phyloP scores from a whole-genome alignment of 1,140 invertebrate species.

The Leguminivora glycinivorella region DNA sequence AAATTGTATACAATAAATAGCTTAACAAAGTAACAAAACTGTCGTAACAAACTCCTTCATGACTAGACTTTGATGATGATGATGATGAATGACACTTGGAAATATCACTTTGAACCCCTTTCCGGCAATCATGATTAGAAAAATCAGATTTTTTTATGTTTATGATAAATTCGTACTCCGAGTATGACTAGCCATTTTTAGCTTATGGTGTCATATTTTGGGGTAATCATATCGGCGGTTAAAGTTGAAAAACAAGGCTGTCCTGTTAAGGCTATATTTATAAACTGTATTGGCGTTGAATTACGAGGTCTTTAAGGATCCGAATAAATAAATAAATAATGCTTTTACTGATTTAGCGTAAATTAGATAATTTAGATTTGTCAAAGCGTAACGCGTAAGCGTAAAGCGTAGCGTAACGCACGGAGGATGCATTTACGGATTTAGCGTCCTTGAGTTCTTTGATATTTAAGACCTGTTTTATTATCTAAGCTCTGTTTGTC shows the following conservation, averaged over 20 bases:
- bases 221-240: background rate
- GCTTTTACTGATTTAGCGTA: too few species aligned
- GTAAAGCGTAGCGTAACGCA: too few species aligned
- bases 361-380: too few species aligned
- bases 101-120: constrained; percentile 27
- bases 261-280: too few species aligned
- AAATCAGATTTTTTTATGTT: background rate
- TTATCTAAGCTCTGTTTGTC: too few species aligned
- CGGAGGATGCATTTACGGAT: too few species aligned
- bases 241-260: background rate
- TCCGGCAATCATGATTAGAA: constrained; percentile 17
- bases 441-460: too few species aligned
- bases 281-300: too few species aligned
- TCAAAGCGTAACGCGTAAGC: too few species aligned
- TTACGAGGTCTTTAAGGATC: too few species aligned
- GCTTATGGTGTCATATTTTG: background rate
- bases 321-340: too few species aligned
- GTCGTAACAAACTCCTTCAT: constrained; percentile 49
- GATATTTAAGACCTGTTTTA: too few species aligned
- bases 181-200: background rate
- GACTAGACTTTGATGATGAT: constrained; percentile 46
- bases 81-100: constrained; percentile 38
- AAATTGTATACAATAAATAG: constrained; percentile 70
- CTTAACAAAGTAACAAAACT: constrained; percentile 52
- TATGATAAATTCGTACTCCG: background rate